Evolutionary conservation across 2,888 invertebrate genomes (phyloP), one percentile per base, ranked within the genome.

Genomic region (Branchipolynoe longqiensis): DNA sequence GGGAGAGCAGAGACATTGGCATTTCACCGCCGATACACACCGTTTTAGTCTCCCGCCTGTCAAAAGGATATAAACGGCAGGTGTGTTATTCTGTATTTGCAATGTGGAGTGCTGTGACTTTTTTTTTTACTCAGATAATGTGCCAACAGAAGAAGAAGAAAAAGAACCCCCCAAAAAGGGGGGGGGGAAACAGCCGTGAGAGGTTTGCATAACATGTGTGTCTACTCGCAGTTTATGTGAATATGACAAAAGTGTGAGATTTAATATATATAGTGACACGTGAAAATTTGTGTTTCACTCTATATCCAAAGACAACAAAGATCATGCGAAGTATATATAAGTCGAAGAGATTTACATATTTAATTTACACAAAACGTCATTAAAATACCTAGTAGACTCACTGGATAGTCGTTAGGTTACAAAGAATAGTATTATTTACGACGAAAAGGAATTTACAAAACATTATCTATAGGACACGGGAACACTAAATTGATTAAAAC

Each of bases 381-480:
- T 36, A 18, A 69, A 69, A 69, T 69, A 69, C 38, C 69, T 69
- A 69, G 69, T 69, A 69, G n/a, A 69, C 38, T 69, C 69, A 38
- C 69, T 69, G 38, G 69, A 69, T 69, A 69, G 33, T 69, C 22
- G 12, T 69, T n/a, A n/a, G 69, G 69, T 14, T 69, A 69, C 69
- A 69, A 69, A 69, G 38, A 3, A 14, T 18, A 3, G 12, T 12
- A 33, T 33, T 69, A 36, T 36, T 38, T 36, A 69, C 33, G 22
- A 33, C 33, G 2, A 22, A 38, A 14, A 33, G 38, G 38, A 31
- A 62, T 22, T 31, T 31, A 12, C 31, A 62, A 31, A 31, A n/a
- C 69, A 38, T 69, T 8, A 8, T 8, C 2, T 3, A 56, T 56
- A 69, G 6, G 38, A 33, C 36, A 69, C 33, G 38, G 38, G 6